Evolutionary conservation across 2,113 vertebrate species (phyloP), one percentile per base, ranked within the genome.

Genomic region (Myanophis thanlyinensis): DNA sequence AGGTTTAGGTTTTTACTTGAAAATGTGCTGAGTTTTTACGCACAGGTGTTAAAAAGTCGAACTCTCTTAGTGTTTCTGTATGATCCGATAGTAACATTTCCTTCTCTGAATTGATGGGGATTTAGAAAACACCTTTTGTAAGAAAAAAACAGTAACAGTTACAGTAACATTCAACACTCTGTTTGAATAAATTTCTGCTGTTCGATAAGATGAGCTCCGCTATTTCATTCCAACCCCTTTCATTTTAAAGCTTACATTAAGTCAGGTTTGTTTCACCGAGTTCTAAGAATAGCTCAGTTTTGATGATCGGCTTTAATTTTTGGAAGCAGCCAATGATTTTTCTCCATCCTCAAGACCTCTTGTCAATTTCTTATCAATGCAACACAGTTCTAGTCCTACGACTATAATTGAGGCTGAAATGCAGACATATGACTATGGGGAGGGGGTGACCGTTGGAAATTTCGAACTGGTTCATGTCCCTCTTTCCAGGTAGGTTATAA

Each of bases 11-110:
- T 93, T 95, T 93, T 73, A 47, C 10, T 93, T 96, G 90, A 87
- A 91, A 53, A 56, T 89, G 95, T 97, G 67, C n/a, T 97, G 89
- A 80, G 93, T 92, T 96, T 96, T 49, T 95, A 97, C 52, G 86
- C 93, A 93, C 93, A 87, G 96, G 48, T 89, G 54, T 56, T 94
- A 88, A 96, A 94, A 94, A 95, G 93, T 94, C 95, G 91, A 90
- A 94, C 94, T 67, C 85, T 87, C 91, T 94, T 96, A 93, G 91
- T 96, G 73, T 95, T 96, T 94, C 97, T 94, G 52, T 59, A 73
- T 89, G 93, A 89, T 91, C 91, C 54, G 88, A 89, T 80, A 49
- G 73, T 88, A 44, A 0, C 0, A 35, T 20, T 27, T 13, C 48
- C 89, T 5, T 80, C 15, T 22, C 53, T 22, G 84, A 56, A 53